Percentiles rank a stretch among this genome's conserved stretches.
phyloP scores from a whole-genome alignment of 2,888 invertebrate genomes.

The Cyrtodaria siliqua region DNA sequence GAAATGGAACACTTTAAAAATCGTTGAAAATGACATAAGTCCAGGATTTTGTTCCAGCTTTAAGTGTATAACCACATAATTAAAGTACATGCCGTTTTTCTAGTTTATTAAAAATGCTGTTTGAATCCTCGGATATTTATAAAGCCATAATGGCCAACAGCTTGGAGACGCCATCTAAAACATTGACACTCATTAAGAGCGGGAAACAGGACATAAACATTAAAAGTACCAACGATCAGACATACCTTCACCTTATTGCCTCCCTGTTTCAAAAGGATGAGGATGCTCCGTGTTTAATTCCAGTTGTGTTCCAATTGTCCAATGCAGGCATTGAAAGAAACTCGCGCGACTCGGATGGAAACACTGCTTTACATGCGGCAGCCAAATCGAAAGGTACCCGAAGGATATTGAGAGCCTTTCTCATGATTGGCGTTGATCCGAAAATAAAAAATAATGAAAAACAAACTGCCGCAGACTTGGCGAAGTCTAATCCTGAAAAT shows the following conservation, averaged over 20 bases:
- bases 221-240: slow-evolving; percentile 21
- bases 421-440: slow-evolving; percentile 49
- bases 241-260: slow-evolving; percentile 44
- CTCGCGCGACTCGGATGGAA: slow-evolving; percentile 35
- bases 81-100: too few relatives aligned
- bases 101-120: slow-evolving; percentile 2
- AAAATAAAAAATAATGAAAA: slow-evolving; percentile 12
- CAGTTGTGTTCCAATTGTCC: slow-evolving; percentile 50
- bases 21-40: too few relatives aligned
- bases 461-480: slow-evolving; percentile 18
- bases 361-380: slow-evolving; percentile 52
- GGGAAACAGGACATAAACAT: slow-evolving; percentile 28
- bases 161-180: slow-evolving; percentile 33
- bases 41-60: too few relatives aligned
- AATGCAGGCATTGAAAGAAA: slow-evolving; percentile 41
- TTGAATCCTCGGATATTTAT: slow-evolving; percentile 28
- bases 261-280: slow-evolving; percentile 17
- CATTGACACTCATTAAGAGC: slow-evolving; percentile 21
- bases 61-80: too few relatives aligned
- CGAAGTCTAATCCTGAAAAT: slow-evolving; percentile 26
- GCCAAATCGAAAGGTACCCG: slow-evolving; percentile 14
- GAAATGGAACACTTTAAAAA: too few relatives aligned
- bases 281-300: slow-evolving; percentile 39
- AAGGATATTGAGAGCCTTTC: slow-evolving; percentile 32
- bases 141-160: slow-evolving; percentile 30